Evolutionary conservation across 64 coral and sea anemone species (phyloP), one percentile per base, ranked within the genome.

Genomic region (Porites lutea): DNA sequence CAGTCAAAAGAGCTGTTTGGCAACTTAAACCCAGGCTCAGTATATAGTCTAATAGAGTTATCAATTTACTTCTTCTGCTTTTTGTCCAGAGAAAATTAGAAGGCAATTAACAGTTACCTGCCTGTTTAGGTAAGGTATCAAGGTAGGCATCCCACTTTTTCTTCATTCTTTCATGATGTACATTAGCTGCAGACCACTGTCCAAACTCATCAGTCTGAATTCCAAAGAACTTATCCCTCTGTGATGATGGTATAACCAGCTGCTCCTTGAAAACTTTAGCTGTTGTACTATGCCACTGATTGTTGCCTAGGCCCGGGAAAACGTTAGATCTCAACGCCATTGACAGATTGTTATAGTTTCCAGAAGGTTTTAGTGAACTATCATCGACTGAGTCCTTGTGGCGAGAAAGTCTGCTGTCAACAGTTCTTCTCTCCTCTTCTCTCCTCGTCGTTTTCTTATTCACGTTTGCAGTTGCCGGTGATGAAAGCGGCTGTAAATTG

Each of bases 291-390:
- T 88, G 62, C 95, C 95, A 97, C 13, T 94, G 82, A 20, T 82
- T 59, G 50, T 94, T 97, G 13, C 95, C 95, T 70, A 91, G 79
- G 66, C 95, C 95, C 61, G 95, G 95, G 67, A 97, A 97, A 13
- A 97, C 82, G 52, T 97, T 97, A 18, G 95, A 91, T 66, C 95
- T 82, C 43, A 75, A 78, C 0, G 82, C 85, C 73, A 78, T 87
- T 12, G 82, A 83, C 9, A 93, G 73, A 62, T 81, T 84, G 52
- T 91, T 72, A 75, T 91, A 91, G 21, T 83, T 75, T 19, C 27
- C 73, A 44, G 19, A 14, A 48, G 45, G 55, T 60, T 78, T 59
- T 65, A 74, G 78, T 43, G 2, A 18, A 16, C 45, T 71, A 48
- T 20, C 59, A 4, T 53, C 4, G 62, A 19, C 4, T 19, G 62